Conservation (phyloP, 1,140 invertebrate species). For the Orius insidiosus region DNA sequence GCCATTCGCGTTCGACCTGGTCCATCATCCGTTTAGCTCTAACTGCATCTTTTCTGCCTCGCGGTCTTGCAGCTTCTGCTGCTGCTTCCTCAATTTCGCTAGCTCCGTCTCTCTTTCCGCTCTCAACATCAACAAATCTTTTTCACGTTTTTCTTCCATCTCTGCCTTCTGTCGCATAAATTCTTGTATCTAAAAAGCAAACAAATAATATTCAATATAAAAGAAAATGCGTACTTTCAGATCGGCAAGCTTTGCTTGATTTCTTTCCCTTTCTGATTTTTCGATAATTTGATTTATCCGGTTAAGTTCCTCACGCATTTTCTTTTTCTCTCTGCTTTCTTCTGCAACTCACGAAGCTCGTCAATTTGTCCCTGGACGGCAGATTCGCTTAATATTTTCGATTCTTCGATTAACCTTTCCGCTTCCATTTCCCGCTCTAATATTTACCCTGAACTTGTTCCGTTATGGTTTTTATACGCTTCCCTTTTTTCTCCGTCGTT, state of each 20-base stretch:
- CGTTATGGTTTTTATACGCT: slow-evolving; percentile 27
- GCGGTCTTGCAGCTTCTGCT: slow-evolving; percentile 28
- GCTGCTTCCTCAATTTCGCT: slow-evolving; percentile 27
- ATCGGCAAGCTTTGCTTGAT: slow-evolving; percentile 40
- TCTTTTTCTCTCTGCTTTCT: slow-evolving; percentile 26
- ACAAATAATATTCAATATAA: neutral
- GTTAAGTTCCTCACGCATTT: slow-evolving; percentile 32
- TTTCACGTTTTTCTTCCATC: slow-evolving; percentile 33
- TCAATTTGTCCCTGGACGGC: slow-evolving; percentile 33
- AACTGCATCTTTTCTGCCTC: slow-evolving; percentile 32
- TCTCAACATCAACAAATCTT: slow-evolving; percentile 29
- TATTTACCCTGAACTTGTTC: slow-evolving; percentile 42
- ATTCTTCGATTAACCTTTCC: slow-evolving; percentile 45
- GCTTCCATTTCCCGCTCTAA: slow-evolving; percentile 37
- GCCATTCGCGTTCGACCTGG: slow-evolving; percentile 30
- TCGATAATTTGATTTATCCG: slow-evolving; percentile 35
- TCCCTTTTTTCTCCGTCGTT: slow-evolving; percentile 22
- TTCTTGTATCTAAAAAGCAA: neutral
- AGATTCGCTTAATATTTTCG: slow-evolving; percentile 36
- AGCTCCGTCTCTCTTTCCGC: slow-evolving; percentile 32
- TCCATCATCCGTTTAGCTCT: slow-evolving; percentile 34
- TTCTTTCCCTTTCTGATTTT: slow-evolving; percentile 34
- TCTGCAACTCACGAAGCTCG: slow-evolving; percentile 28
- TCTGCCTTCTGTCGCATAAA: slow-evolving; percentile 39
- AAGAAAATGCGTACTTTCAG: slow-evolving; percentile 29